Conservation (phyloP, 2,113 vertebrate genomes). For the Corydoras sp. region DNA sequence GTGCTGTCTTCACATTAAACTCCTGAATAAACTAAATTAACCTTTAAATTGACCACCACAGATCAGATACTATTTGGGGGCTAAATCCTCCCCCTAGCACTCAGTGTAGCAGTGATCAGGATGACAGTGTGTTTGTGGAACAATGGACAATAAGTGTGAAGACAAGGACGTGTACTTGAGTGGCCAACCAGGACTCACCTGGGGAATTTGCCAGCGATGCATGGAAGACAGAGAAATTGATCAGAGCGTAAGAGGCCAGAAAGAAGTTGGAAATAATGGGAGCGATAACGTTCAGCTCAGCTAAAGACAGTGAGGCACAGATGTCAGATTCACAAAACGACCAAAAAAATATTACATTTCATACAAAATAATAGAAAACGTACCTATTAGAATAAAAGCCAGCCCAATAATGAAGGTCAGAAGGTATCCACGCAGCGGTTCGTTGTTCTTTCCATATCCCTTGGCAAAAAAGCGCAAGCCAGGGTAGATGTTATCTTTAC, state of each 20-base stretch:
- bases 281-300: conserved; percentile 91
- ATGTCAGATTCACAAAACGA: not conserved
- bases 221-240: conserved; percentile 97
- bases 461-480: conserved; percentile 88
- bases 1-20: no score
- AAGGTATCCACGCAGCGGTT: conserved; percentile 89
- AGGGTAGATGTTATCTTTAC: conserved; percentile 96
- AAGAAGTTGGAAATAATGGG: conserved; percentile 99
- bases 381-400: conserved; percentile 95
- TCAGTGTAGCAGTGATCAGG: no score
- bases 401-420: conserved; percentile 93
- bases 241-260: conserved; percentile 93
- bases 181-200: conserved; percentile 61
- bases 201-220: conserved; percentile 94
- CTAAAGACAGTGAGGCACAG: conserved; percentile 56
- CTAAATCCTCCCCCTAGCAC: no score
- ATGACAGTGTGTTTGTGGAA: no score
- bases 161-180: no score
- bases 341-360: not conserved
- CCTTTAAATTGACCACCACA: no score
- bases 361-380: conserved; percentile 37
- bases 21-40: no score
- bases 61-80: no score
- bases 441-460: conserved; percentile 96
- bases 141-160: no score